Conservation (phyloP, 2,797 vertebrate genomes). For the Phaenicophaeus curvirostris region DNA sequence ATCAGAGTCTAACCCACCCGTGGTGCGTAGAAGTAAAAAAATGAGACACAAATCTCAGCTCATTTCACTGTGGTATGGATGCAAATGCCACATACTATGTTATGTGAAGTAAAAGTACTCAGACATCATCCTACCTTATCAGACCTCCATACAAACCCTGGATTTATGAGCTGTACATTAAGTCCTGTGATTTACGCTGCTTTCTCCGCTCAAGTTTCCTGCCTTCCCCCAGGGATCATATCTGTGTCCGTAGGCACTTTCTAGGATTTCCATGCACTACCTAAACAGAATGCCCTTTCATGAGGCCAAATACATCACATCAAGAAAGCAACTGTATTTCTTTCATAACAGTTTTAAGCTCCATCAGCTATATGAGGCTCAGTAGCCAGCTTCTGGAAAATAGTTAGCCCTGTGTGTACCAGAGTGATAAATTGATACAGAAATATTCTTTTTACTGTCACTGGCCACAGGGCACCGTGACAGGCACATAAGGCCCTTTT, state of each 20-base stretch:
- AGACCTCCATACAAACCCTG: background rate
- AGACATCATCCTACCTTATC: background rate
- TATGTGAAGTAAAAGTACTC: background rate
- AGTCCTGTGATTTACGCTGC: background rate
- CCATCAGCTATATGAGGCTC: background rate
- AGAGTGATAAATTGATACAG: conserved; percentile 52
- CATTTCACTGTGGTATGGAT: background rate
- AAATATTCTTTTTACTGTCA: conserved; percentile 40
- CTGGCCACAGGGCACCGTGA: background rate
- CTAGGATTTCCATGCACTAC: conserved; percentile 27
- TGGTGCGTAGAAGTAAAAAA: background rate
- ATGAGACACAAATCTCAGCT: conserved; percentile 13
- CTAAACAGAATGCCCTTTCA: conserved; percentile 68
- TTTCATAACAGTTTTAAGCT: conserved; percentile 22
- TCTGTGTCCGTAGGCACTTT: conserved; percentile 36
- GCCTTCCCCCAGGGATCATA: background rate
- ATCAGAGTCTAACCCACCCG: background rate
- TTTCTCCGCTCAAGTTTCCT: conserved; percentile 19
- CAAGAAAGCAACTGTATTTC: conserved; percentile 55
- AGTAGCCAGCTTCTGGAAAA: conserved; percentile 34
- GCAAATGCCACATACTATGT: background rate
- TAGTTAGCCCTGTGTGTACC: conserved; percentile 33
- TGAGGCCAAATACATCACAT: conserved; percentile 25
- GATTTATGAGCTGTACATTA: conserved; percentile 28
- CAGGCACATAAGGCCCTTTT: conserved; percentile 32